These are phyloP conservation scores for Oryzias woworae DNA, from an alignment of 2,113 vertebrate genomes.

Conservation along the genomic window DNA sequence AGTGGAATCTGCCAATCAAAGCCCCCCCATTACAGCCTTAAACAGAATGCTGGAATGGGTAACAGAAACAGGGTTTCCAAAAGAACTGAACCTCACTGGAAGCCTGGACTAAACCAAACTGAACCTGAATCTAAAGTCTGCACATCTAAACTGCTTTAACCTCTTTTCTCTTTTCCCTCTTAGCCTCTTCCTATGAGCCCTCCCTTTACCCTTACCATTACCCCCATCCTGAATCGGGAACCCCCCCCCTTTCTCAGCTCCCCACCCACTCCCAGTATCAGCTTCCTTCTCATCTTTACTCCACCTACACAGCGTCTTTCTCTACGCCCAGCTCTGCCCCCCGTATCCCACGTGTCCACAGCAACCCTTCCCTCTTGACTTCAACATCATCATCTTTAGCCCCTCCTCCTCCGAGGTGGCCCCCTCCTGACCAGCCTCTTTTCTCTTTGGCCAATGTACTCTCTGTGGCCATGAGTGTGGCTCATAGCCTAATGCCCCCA, in stretches of 20 bases:
- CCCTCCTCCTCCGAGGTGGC: constrained; percentile 31
- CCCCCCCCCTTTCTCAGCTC: neutral
- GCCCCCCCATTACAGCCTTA: too few relatives aligned
- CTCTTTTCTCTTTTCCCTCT: neutral
- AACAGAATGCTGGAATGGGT: too few relatives aligned
- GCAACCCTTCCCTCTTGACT: constrained; percentile 10
- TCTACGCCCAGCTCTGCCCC: neutral
- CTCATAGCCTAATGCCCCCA: constrained; percentile 82
- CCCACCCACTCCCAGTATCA: constrained; percentile 13
- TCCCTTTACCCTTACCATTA: neutral
- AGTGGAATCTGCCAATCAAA: too few relatives aligned
- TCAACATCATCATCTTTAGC: constrained; percentile 1
- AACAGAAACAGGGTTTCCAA: neutral
- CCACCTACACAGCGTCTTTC: constrained; percentile 9
- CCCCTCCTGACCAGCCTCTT: constrained; percentile 70
- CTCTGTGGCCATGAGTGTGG: constrained; percentile 90
- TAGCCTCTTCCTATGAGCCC: constrained; percentile 41
- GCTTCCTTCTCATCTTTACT: constrained; percentile 6
- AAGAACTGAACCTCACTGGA: neutral
- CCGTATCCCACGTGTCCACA: constrained; percentile 3
- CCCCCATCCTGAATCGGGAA: neutral
- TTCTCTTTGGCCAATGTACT: constrained; percentile 86
- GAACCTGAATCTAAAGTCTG: too few relatives aligned
- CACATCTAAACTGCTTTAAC: neutral
- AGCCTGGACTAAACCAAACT: neutral